These are phyloP conservation scores for Aix galericulata DNA, from an alignment of 2,113 vertebrate species.

Conservation along the genomic window DNA sequence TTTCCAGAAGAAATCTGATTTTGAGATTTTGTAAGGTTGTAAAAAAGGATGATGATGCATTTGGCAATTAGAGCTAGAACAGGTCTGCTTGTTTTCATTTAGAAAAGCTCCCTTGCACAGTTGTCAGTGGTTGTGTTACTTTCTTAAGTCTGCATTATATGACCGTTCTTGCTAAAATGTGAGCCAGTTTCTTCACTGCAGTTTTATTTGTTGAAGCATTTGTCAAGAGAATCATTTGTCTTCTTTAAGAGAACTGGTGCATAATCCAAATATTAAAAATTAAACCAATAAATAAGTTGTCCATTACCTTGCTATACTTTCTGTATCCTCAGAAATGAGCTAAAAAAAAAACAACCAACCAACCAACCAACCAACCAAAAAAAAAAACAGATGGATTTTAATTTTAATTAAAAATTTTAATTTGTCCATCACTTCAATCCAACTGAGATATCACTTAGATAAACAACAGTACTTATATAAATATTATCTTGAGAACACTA, in stretches of 20 bases:
- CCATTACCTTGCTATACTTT: background rate
- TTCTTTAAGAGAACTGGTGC: background rate
- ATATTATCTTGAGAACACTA: background rate
- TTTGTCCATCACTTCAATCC: background rate
- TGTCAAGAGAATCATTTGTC: background rate
- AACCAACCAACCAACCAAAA: background rate
- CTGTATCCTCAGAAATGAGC: background rate
- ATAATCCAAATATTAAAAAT: background rate
- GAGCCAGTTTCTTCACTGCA: background rate
- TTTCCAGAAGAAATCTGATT: constrained; percentile 2
- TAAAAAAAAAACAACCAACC: background rate
- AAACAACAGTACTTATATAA: background rate
- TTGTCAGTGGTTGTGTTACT: background rate
- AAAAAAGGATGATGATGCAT: background rate
- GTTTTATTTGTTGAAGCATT: background rate
- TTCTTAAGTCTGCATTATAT: background rate
- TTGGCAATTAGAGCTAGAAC: background rate
- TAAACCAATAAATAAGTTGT: background rate
- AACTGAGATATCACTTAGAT: background rate
- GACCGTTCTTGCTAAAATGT: background rate
- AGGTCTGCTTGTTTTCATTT: background rate
- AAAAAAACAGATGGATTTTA: background rate
- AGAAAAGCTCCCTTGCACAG: background rate
- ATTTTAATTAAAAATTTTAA: background rate
- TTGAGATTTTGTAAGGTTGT: background rate